A percentile compares a stretch with the other conserved stretches of the same genome.
Conservation (phyloP, 1,140 invertebrate species). For the Drosophila bifasciata region DNA sequence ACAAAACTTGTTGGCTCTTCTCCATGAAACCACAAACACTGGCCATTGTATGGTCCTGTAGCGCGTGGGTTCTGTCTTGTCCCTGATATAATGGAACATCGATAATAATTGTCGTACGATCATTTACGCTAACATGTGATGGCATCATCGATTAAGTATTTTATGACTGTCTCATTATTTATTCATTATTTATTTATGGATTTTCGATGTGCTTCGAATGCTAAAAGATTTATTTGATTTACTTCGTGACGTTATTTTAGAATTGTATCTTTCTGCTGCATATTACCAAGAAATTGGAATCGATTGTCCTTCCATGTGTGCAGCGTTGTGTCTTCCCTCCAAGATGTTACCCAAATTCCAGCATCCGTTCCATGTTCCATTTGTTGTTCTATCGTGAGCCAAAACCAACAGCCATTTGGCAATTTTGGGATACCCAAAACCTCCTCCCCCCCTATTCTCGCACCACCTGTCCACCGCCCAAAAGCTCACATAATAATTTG, state of each 20-base stretch:
- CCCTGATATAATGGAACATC: constrained; percentile 6
- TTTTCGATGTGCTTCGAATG: too few relatives aligned
- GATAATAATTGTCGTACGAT: constrained; percentile 22
- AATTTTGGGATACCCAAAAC: constrained; percentile 38
- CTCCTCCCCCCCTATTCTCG: not conserved
- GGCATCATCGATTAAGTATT: too few relatives aligned
- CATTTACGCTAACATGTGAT: constrained; percentile 15
- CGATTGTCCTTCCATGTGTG: too few relatives aligned
- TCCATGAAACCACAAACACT: not conserved
- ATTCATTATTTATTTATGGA: too few relatives aligned
- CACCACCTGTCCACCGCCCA: constrained; percentile 6
- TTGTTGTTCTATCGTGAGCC: constrained; percentile 16
- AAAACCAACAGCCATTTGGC: constrained; percentile 47
- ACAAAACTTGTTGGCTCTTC: constrained; percentile 26
- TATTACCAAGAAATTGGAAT: too few relatives aligned
- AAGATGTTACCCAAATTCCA: too few relatives aligned
- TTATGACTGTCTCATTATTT: too few relatives aligned
- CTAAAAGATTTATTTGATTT: too few relatives aligned
- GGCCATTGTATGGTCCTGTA: constrained; percentile 7
- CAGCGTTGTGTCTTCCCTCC: too few relatives aligned
- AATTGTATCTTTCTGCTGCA: too few relatives aligned
- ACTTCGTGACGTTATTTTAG: too few relatives aligned
- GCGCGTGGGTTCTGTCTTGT: not conserved
- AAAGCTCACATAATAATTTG: constrained; percentile 64
- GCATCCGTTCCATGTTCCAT: not conserved